These are phyloP conservation scores for Limnephilus lunatus DNA, from an alignment of 2,888 invertebrate species.

Conservation along the genomic window DNA sequence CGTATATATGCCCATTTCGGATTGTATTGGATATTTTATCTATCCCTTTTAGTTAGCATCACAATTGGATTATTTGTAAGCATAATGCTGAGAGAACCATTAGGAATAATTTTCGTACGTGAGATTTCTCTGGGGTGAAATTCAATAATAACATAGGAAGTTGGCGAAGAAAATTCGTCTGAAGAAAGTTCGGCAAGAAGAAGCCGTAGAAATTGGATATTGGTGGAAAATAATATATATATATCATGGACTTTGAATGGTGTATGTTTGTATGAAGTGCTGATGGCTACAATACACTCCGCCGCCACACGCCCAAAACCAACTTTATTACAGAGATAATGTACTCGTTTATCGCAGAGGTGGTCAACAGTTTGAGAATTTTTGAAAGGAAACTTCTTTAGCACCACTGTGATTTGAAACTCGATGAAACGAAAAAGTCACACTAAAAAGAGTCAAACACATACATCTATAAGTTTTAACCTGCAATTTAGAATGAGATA, in stretches of 20 bases:
- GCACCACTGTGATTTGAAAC: too few relatives aligned
- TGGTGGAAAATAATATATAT: not conserved
- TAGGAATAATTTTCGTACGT: not conserved
- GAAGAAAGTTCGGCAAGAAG: not conserved
- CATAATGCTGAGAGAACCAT: not conserved
- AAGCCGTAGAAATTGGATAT: not conserved
- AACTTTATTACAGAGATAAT: not conserved
- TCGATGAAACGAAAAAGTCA: too few relatives aligned
- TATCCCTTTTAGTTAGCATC: not conserved
- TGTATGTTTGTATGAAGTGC: not conserved
- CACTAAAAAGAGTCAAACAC: too few relatives aligned
- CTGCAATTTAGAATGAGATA: too few relatives aligned
- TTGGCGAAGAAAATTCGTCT: not conserved
- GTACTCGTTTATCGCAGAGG: not conserved
- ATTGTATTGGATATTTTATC: not conserved
- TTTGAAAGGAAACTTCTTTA: too few relatives aligned
- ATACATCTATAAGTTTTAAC: too few relatives aligned
- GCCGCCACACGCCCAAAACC: not conserved
- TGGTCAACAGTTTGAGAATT: not conserved
- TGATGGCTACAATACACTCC: not conserved
- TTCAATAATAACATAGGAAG: not conserved
- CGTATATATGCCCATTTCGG: not conserved
- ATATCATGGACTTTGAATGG: not conserved
- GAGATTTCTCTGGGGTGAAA: not conserved
- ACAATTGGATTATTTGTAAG: not conserved